These are phyloP conservation scores for Clarias pachynema DNA, from an alignment of 2,797 vertebrate genomes.

Conservation along the genomic window DNA sequence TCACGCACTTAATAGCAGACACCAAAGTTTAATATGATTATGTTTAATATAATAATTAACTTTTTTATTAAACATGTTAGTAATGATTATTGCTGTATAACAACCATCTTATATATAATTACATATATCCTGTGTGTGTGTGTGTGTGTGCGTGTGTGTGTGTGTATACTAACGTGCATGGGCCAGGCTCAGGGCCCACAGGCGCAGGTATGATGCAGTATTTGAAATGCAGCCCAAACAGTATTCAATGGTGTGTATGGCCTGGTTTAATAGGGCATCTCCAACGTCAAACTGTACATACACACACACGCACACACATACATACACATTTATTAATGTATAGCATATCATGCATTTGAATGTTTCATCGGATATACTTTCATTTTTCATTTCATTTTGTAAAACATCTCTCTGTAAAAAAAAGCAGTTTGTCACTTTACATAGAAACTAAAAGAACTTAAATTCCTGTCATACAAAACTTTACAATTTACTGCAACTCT, in stretches of 20 bases:
- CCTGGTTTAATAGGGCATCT: slow-evolving; percentile 89
- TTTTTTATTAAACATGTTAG: background rate
- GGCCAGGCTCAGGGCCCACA: slow-evolving; percentile 96
- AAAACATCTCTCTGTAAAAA: background rate
- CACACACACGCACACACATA: slow-evolving; percentile 51
- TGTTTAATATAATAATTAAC: background rate
- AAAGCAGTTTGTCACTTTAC: too few relatives aligned
- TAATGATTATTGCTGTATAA: background rate
- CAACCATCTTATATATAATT: background rate
- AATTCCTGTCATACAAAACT: background rate
- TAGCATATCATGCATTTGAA: background rate
- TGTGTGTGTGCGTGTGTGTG: slow-evolving; percentile 13
- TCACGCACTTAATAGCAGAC: background rate
- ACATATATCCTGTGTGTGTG: background rate
- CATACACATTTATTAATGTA: background rate
- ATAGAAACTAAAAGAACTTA: too few relatives aligned
- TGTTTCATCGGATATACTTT: too few relatives aligned
- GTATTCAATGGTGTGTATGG: slow-evolving; percentile 97
- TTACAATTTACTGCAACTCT: background rate
- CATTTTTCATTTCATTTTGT: too few relatives aligned
- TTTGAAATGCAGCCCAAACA: slow-evolving; percentile 98
- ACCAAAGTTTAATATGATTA: background rate
- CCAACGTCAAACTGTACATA: slow-evolving; percentile 87
- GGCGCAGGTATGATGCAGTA: slow-evolving; percentile 93
- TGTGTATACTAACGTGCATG: slow-evolving; percentile 85